Evolutionary conservation across 1,140 invertebrate species (phyloP).

Genomic region (Thaumatotibia leucotreta): DNA sequence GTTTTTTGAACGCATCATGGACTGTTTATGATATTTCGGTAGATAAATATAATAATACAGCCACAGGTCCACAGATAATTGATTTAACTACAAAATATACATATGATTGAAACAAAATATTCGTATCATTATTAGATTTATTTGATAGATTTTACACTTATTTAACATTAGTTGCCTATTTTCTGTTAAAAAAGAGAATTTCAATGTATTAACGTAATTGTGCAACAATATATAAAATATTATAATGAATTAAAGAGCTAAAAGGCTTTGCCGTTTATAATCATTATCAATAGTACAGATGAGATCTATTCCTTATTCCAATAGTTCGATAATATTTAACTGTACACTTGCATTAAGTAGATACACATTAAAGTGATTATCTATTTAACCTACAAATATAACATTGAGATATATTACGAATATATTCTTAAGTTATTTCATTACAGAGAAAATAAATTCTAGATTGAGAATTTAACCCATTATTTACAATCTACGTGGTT

Average conservation of each 20-base stretch:
- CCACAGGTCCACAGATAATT: too few species aligned
- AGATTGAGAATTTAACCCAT: constrained; percentile 2
- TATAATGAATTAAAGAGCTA: constrained; percentile 29
- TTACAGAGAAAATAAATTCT: constrained; percentile 7
- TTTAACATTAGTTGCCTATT: constrained; percentile 36
- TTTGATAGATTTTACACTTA: constrained; percentile 41
- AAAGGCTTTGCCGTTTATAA: constrained; percentile 36
- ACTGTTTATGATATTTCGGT: too few species aligned
- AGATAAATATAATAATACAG: too few species aligned
- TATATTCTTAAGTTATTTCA: constrained; percentile 10
- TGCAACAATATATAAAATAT: constrained; percentile 46
- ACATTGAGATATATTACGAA: constrained; percentile 20
- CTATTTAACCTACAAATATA: constrained; percentile 18
- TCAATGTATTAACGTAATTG: constrained; percentile 40
- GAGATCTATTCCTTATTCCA: constrained; percentile 27
- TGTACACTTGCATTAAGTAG: constrained; percentile 45
- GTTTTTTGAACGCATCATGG: too few species aligned
- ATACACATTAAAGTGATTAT: constrained; percentile 26
- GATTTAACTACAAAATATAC: too few species aligned
- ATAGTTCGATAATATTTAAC: constrained; percentile 21
- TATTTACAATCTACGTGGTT: constrained; percentile 17
- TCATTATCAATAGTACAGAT: constrained; percentile 29
- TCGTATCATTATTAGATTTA: constrained; percentile 26
- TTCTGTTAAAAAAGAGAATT: constrained; percentile 36
- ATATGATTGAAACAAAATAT: not conserved